phyloP scores from a whole-genome alignment of 2,797 vertebrate genomes.

The Rhynchonycteris naso region DNA sequence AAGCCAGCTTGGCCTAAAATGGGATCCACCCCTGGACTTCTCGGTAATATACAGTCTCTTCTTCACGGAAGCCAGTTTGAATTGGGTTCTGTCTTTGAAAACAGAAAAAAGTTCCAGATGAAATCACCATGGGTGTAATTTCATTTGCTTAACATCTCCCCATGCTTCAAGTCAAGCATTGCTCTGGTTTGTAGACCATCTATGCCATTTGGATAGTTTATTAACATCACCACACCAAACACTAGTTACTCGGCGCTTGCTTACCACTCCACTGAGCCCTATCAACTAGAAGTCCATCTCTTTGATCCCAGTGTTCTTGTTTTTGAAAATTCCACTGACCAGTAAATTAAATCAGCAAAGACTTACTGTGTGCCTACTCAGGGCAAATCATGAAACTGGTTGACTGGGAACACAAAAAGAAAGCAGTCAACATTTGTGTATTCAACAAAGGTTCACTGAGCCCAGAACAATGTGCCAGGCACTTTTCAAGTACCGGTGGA shows the following conservation, averaged over 20 bases:
- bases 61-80: background rate
- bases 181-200: background rate
- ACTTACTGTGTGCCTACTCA: background rate
- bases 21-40: background rate
- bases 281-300: background rate
- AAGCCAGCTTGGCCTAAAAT: background rate
- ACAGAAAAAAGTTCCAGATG: background rate
- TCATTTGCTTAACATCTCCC: background rate
- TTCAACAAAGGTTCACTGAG: background rate
- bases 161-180: background rate
- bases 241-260: background rate
- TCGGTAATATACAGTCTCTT: background rate
- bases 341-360: background rate
- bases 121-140: background rate
- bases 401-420: background rate
- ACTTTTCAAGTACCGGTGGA: background rate
- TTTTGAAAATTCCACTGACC: slow-evolving; percentile 10
- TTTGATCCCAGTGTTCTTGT: background rate
- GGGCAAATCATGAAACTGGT: background rate
- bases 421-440: background rate
- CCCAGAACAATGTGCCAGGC: background rate
- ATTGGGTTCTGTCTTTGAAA: slow-evolving; percentile 23
- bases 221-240: background rate
- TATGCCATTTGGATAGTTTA: background rate
- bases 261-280: background rate